These are phyloP conservation scores for Darevskia mixta DNA, from an alignment of 2,797 vertebrate species.

Conservation along the genomic window DNA sequence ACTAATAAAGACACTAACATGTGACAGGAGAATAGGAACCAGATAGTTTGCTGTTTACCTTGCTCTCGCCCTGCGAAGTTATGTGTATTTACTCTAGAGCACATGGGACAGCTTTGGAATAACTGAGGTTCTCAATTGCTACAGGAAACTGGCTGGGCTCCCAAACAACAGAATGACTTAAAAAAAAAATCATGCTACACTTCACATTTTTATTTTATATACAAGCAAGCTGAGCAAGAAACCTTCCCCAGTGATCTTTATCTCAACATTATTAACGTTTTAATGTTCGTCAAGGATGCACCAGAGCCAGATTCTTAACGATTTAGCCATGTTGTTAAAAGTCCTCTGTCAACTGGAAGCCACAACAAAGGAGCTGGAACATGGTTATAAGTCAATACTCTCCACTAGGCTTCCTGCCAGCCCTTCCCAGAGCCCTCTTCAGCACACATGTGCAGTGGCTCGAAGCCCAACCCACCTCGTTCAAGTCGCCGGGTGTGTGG, in stretches of 20 bases:
- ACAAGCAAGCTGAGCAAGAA: constrained; percentile 7
- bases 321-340: constrained; percentile 12
- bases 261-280: constrained; percentile 22
- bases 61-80: background rate
- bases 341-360: constrained; percentile 5
- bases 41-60: constrained; percentile 22
- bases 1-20: background rate
- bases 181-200: background rate
- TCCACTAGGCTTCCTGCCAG: background rate
- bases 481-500: background rate
- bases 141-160: constrained; percentile 31
- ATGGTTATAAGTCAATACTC: background rate
- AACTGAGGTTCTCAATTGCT: constrained; percentile 15
- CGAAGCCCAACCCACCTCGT: background rate
- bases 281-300: background rate
- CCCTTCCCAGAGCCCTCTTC: background rate
- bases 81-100: constrained; percentile 17
- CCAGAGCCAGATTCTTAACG: constrained; percentile 16
- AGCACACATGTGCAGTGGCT: background rate
- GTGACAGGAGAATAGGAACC: constrained; percentile 12
- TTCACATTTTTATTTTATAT: constrained; percentile 19
- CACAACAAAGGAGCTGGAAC: constrained; percentile 14
- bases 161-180: background rate
- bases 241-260: constrained; percentile 14
- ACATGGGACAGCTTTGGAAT: constrained; percentile 27